Evolutionary conservation across 1,140 invertebrate genomes (phyloP), one percentile per base, ranked within the genome.

Genomic region (Andricus grossulariae): DNA sequence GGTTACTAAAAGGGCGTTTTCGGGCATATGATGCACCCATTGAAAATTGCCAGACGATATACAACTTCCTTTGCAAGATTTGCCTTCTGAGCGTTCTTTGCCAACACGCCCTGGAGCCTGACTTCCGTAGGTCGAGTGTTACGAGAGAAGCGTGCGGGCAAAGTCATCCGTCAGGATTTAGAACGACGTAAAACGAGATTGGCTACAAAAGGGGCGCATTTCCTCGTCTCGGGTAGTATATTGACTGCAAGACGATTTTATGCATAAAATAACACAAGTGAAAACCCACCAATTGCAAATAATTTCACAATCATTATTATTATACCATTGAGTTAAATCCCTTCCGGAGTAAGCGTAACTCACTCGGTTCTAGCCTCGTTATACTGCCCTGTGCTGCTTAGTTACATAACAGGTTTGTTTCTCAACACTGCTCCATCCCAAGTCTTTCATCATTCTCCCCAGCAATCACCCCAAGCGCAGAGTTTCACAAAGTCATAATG

Each of bases 151-250:
- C 55, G 66, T 75, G 51, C 71, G 75, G 74, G 71, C 54, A 76
- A 80, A 83, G 79, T 81, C 79, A 83, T 75, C 77, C 76, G 79
- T 87, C 83, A 82, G 52, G 80, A 86, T 86, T 84, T 85, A 77
- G 76, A 76, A 75, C 66, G 78, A 83, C 77, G 75, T 60, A 77
- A 73, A 80, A 84, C 75, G 80, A 84, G 75, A 83, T 81, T 82
- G 78, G 76, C 75, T 80, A 76, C 76, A 80, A 78, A 45, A 73
- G 54, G 76, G 72, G 71, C 19, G 60, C 74, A 49, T 75, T 49
- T 15, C 39, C 45, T 74, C 73, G 73, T 74, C 49, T 60, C 25
- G 16, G n/a, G 57, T 15, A 66, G 39, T 25, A 66, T 45, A 66
- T 66, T 21, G 60, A 66, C 60, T 66, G 60, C 16, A n/a, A 21